phyloP scores from a whole-genome alignment of 2,888 invertebrate genomes.

The Lacanobia oleracea region DNA sequence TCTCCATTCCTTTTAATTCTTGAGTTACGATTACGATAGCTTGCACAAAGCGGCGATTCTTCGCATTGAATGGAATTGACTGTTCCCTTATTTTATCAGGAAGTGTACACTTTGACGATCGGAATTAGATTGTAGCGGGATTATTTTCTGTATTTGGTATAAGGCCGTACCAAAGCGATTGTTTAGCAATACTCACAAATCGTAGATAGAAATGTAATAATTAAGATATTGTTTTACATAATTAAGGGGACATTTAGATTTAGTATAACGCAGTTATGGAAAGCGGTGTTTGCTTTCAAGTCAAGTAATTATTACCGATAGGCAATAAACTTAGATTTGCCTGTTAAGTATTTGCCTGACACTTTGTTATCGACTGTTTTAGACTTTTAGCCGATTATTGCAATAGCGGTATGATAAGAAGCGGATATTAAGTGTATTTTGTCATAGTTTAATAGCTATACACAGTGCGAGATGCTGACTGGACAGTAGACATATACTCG shows the following conservation, averaged over 20 bases:
- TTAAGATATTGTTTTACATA: conserved; percentile 82
- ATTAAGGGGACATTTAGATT: conserved; percentile 78
- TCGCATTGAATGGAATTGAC: conserved; percentile 53
- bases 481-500: too few species aligned
- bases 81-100: conserved; percentile 59
- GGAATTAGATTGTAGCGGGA: conserved; percentile 57
- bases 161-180: conserved; percentile 47
- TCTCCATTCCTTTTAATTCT: conserved; percentile 30
- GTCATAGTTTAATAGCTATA: conserved; percentile 7
- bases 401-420: conserved; percentile 28
- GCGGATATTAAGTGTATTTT: conserved; percentile 33
- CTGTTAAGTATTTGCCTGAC: conserved; percentile 34
- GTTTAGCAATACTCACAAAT: conserved; percentile 59
- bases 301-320: conserved; percentile 44
- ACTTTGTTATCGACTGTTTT: conserved; percentile 31
- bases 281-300: conserved; percentile 73
- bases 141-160: conserved; percentile 67
- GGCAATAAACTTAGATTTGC: conserved; percentile 33
- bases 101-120: conserved; percentile 63
- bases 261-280: conserved; percentile 70
- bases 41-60: conserved; percentile 44
- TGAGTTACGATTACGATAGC: conserved; percentile 25
- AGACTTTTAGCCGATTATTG: background rate
- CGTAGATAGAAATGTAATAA: conserved; percentile 75
- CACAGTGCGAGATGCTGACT: too few species aligned